A percentile compares a stretch with the other conserved stretches of the same genome.
Evolutionary conservation across 2,797 vertebrate species (phyloP).

Genomic region (Anguilla obscura): DNA sequence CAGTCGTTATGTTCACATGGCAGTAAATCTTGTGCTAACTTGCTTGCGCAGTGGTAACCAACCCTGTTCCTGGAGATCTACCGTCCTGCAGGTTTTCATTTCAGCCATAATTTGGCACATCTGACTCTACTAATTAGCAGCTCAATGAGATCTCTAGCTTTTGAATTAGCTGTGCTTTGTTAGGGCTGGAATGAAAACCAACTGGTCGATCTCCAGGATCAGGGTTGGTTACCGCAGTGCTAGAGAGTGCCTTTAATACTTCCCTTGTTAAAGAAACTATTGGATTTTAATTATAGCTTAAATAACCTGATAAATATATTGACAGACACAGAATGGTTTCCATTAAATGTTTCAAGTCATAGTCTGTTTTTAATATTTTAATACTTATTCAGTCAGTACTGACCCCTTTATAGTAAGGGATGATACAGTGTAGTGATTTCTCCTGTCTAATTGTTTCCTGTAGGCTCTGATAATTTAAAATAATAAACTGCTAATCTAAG

Average conservation of each 20-base stretch:
- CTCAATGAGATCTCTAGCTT: too few species aligned
- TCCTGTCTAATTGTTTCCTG: not conserved
- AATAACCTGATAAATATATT: not conserved
- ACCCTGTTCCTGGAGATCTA: too few species aligned
- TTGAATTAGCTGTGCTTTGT: too few species aligned
- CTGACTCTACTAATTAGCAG: too few species aligned
- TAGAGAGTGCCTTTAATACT: not conserved
- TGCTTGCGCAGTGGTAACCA: not conserved
- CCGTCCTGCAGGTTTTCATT: too few species aligned
- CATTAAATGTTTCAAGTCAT: not conserved
- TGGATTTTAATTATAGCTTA: not conserved
- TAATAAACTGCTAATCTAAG: not conserved
- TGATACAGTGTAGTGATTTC: not conserved
- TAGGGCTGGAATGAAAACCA: too few species aligned
- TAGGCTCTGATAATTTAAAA: not conserved
- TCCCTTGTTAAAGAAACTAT: not conserved
- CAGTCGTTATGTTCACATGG: not conserved
- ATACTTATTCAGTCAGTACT: not conserved
- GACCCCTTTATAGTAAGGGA: not conserved
- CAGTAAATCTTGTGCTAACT: not conserved
- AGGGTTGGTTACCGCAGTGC: too few species aligned
- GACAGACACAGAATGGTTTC: not conserved
- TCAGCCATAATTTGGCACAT: too few species aligned
- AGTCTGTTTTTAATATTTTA: not conserved
- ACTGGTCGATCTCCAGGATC: too few species aligned